These are phyloP conservation scores for Platycheirus albimanus DNA, from an alignment of 2,888 invertebrate genomes.

Conservation along the genomic window DNA sequence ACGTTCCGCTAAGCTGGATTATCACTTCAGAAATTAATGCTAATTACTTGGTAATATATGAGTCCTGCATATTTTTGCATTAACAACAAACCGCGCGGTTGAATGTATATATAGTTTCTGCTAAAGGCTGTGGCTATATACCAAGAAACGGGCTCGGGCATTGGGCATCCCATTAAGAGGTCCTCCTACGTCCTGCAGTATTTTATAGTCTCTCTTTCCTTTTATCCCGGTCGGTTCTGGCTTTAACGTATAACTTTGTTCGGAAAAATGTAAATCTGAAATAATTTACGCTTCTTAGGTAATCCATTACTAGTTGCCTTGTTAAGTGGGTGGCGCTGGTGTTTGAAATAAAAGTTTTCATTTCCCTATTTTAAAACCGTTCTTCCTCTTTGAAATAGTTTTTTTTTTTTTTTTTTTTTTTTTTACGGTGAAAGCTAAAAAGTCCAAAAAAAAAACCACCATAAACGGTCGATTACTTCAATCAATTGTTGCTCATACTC, in stretches of 20 bases:
- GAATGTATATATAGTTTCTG: no score
- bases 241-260: slow-evolving; percentile 78
- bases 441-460: slow-evolving; percentile 12
- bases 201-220: slow-evolving; percentile 30
- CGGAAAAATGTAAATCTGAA: slow-evolving; percentile 81
- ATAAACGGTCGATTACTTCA: slow-evolving; percentile 67
- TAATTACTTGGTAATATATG: slow-evolving; percentile 81
- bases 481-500: slow-evolving; percentile 54
- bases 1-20: slow-evolving; percentile 73
- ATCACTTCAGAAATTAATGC: slow-evolving; percentile 80
- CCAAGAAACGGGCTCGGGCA: neutral
- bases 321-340: slow-evolving; percentile 8
- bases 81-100: slow-evolving; percentile 74
- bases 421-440: no score
- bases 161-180: slow-evolving; percentile 31
- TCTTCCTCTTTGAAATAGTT: neutral
- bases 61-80: slow-evolving; percentile 74
- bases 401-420: slow-evolving; percentile 1
- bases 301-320: slow-evolving; percentile 60
- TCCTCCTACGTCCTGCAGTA: slow-evolving; percentile 12
- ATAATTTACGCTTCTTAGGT: slow-evolving; percentile 80
- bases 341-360: neutral
- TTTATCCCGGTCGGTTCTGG: slow-evolving; percentile 15
- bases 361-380: neutral
- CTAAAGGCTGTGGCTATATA: no score